phyloP scores from a whole-genome alignment of 2,888 invertebrate species.

The Nomada fucata region DNA sequence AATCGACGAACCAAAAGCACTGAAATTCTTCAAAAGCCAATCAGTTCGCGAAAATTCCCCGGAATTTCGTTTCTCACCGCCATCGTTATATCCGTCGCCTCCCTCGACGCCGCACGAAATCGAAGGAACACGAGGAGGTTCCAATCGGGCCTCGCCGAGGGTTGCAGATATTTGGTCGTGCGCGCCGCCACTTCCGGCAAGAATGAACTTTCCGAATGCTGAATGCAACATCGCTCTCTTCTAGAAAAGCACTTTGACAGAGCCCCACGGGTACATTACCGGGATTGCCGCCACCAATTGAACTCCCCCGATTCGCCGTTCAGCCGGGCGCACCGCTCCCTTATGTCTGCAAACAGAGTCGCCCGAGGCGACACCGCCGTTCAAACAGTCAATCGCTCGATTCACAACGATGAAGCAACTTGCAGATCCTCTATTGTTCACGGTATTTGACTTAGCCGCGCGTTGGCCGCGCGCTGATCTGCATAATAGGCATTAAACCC shows the following conservation, averaged over 20 bases:
- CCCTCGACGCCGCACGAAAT: neutral
- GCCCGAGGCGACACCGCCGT: constrained; percentile 79
- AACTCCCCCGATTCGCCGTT: constrained; percentile 74
- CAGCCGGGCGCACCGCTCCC: constrained; percentile 54
- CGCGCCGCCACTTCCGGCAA: constrained; percentile 62
- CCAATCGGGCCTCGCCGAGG: neutral
- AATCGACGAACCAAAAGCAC: no score
- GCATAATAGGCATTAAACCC: constrained; percentile 69
- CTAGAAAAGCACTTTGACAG: constrained; percentile 79
- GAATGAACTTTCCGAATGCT: constrained; percentile 77
- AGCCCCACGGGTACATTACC: constrained; percentile 84
- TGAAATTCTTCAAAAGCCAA: no score
- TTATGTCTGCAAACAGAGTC: constrained; percentile 79
- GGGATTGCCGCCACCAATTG: constrained; percentile 82
- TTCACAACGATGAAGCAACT: constrained; percentile 75
- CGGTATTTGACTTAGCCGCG: constrained; percentile 77
- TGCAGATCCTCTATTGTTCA: constrained; percentile 79
- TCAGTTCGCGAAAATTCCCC: no score
- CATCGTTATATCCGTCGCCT: neutral
- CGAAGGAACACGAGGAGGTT: constrained; percentile 15
- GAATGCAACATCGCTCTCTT: constrained; percentile 72
- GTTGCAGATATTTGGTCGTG: constrained; percentile 31
- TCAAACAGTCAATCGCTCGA: constrained; percentile 81
- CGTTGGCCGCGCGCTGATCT: constrained; percentile 72
- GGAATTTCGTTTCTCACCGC: no score